Conservation (phyloP, 2,113 vertebrate genomes). For the Tragelaphus strepsiceros region DNA sequence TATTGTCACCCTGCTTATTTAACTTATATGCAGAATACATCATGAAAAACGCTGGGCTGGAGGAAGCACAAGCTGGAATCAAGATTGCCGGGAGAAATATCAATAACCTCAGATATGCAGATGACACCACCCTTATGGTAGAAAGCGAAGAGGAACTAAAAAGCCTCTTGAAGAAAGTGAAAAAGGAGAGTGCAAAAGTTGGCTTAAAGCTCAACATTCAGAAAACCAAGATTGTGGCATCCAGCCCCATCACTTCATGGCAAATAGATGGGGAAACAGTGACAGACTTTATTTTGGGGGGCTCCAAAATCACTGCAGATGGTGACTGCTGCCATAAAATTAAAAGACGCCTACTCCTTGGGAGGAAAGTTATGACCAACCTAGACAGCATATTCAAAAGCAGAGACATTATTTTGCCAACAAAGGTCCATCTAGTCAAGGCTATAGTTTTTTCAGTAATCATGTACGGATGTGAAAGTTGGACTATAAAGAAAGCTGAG, state of each 20-base stretch:
- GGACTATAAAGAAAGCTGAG: neutral
- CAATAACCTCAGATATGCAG: neutral
- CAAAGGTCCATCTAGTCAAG: neutral
- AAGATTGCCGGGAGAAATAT: neutral
- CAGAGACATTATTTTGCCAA: neutral
- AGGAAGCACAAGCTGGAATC: neutral
- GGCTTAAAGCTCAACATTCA: neutral
- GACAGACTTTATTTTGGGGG: fast-evolving
- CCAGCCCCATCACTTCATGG: neutral
- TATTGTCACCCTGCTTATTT: neutral
- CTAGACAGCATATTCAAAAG: neutral
- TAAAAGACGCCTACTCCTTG: neutral
- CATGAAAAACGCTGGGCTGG: neutral
- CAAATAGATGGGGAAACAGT: neutral
- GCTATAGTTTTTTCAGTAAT: neutral
- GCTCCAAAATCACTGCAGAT: neutral
- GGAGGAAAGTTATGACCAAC: neutral
- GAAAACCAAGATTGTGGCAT: neutral
- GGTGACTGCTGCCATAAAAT: neutral
- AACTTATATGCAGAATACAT: neutral
- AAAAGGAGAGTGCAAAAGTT: neutral
- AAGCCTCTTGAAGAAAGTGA: neutral
- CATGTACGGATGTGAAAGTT: neutral
- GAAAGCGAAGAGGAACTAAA: neutral
- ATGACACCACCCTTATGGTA: neutral